These are phyloP conservation scores for Saguinus midas DNA, from an alignment of 2,113 vertebrate species.

Conservation along the genomic window DNA sequence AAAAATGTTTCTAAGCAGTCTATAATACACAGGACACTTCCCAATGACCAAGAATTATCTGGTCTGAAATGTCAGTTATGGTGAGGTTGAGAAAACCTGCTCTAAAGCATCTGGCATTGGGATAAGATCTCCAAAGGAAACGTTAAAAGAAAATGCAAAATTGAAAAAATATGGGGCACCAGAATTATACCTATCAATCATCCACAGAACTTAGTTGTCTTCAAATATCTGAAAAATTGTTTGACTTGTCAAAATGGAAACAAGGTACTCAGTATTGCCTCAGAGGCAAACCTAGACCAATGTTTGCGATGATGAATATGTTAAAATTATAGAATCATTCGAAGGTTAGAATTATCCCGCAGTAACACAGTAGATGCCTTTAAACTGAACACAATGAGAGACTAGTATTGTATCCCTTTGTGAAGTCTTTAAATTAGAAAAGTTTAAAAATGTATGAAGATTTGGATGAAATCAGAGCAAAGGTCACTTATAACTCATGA, in stretches of 20 bases:
- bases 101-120: not conserved
- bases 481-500: not conserved
- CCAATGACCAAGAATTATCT: not conserved
- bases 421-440: not conserved
- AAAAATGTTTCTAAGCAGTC: not conserved
- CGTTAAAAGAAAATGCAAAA: not conserved
- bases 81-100: not conserved
- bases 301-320: not conserved
- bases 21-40: not conserved
- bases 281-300: not conserved
- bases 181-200: not conserved
- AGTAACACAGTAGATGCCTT: not conserved
- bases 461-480: not conserved
- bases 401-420: not conserved
- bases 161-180: not conserved
- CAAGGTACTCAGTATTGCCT: not conserved
- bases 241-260: not conserved
- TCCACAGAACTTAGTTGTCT: not conserved
- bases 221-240: not conserved
- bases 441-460: not conserved
- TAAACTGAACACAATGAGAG: not conserved
- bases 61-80: not conserved
- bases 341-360: not conserved
- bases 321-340: not conserved
- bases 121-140: not conserved